A percentile compares a stretch with the other conserved stretches of the same genome.
Conservation (phyloP, 2,888 invertebrate genomes). For the Abscondita cerata region DNA sequence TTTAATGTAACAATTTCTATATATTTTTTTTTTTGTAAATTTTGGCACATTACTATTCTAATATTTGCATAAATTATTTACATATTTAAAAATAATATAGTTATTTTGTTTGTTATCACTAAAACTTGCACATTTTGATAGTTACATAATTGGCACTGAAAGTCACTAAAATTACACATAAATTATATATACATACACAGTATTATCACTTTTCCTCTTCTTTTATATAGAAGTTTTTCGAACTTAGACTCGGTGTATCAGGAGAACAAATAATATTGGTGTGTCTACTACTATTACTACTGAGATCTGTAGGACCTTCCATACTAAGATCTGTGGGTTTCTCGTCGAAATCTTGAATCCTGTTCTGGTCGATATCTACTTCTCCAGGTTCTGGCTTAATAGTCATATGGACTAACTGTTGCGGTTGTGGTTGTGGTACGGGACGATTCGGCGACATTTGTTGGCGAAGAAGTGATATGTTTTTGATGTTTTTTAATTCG, state of each 20-base stretch:
- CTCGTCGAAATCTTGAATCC: slow-evolving; percentile 57
- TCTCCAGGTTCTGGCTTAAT: slow-evolving; percentile 59
- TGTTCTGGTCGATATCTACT: slow-evolving; percentile 11
- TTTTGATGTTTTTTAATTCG: slow-evolving; percentile 92
- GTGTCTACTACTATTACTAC: slow-evolving; percentile 52
- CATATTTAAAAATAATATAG: slow-evolving; percentile 22
- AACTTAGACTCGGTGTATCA: slow-evolving; percentile 50
- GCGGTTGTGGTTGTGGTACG: slow-evolving; percentile 16
- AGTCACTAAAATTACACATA: slow-evolving; percentile 18
- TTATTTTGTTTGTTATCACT: slow-evolving; percentile 26
- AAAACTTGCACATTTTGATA: slow-evolving; percentile 31
- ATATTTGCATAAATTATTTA: slow-evolving; percentile 24
- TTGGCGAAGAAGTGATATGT: slow-evolving; percentile 86
- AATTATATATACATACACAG: slow-evolving; percentile 24
- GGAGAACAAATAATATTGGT: slow-evolving; percentile 57
- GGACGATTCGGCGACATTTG: slow-evolving; percentile 72
- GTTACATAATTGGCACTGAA: slow-evolving; percentile 39
- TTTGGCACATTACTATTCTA: slow-evolving; percentile 29
- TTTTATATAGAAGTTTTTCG: slow-evolving; percentile 42
- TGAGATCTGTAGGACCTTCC: slow-evolving; percentile 57
- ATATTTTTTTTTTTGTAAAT: slow-evolving; percentile 10
- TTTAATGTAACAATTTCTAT: slow-evolving; percentile 10
- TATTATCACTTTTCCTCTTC: slow-evolving; percentile 39
- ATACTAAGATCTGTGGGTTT: slow-evolving; percentile 58
- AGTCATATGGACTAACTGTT: slow-evolving; percentile 11